Conservation (phyloP, 1,140 invertebrate species). For the Caenorhabditis latens region DNA sequence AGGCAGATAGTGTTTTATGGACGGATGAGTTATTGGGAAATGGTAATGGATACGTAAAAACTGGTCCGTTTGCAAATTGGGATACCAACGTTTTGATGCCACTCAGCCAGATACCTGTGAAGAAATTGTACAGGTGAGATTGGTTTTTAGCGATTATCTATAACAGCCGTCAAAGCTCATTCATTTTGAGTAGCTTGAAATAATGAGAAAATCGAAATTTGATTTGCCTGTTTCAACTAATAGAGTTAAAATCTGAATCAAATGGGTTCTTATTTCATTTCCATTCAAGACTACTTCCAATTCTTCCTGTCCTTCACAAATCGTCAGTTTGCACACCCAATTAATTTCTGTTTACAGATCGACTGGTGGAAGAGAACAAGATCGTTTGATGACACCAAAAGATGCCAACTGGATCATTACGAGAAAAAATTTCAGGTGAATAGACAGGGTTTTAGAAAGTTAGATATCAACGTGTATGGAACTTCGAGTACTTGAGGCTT, state of each 20-base stretch:
- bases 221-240: too few relatives aligned
- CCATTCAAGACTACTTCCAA: too few relatives aligned
- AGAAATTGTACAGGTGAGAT: slow-evolving; percentile 73
- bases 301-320: background rate
- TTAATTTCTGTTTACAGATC: slow-evolving; percentile 65
- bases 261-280: too few relatives aligned
- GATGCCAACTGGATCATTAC: slow-evolving; percentile 75
- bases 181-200: too few relatives aligned
- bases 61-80: slow-evolving; percentile 77
- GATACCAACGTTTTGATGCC: slow-evolving; percentile 77
- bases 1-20: slow-evolving; percentile 75
- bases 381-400: slow-evolving; percentile 72
- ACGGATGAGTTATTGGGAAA: slow-evolving; percentile 78
- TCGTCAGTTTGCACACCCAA: background rate
- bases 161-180: too few relatives aligned
- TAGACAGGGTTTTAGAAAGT: background rate
- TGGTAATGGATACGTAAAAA: slow-evolving; percentile 78
- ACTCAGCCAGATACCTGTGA: slow-evolving; percentile 77
- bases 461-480: too few relatives aligned
- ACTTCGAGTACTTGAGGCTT: too few relatives aligned
- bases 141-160: background rate
- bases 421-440: slow-evolving; percentile 69
- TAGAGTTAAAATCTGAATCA: too few relatives aligned
- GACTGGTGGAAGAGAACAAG: slow-evolving; percentile 73
- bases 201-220: too few relatives aligned